Percentiles rank a stretch among this genome's conserved stretches.
phyloP scores from a whole-genome alignment of 2,888 invertebrate genomes.

The Amphipyra berbera region DNA sequence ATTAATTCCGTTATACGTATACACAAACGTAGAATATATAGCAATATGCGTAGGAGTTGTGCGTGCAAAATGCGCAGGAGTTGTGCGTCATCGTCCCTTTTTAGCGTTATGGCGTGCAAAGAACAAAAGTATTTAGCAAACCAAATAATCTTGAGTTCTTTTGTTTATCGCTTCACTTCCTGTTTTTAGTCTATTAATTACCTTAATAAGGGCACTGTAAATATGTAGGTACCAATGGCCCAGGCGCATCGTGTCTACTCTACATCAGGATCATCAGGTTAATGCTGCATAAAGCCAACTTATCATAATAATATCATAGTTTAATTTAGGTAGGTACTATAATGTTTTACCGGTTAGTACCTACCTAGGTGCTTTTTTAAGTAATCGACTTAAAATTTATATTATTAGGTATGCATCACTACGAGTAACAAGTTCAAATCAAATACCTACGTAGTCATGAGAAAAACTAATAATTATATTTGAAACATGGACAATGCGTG shows the following conservation, averaged over 20 bases:
- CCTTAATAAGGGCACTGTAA: too few species aligned
- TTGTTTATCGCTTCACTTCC: slow-evolving; percentile 2
- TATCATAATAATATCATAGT: too few species aligned
- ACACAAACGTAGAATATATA: background rate
- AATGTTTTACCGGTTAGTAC: too few species aligned
- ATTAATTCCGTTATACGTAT: slow-evolving; percentile 5
- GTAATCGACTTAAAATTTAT: too few species aligned
- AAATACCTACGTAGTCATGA: background rate
- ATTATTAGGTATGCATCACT: background rate
- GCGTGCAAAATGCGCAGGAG: too few species aligned
- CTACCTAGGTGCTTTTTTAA: too few species aligned
- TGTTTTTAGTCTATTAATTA: background rate
- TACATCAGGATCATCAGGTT: too few species aligned
- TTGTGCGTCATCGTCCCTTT: slow-evolving; percentile 14
- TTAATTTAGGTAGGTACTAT: too few species aligned
- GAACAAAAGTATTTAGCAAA: background rate
- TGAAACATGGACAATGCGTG: too few species aligned
- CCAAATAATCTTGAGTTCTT: background rate
- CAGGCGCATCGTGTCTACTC: too few species aligned
- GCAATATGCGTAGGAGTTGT: slow-evolving; percentile 1
- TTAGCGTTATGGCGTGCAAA: slow-evolving; percentile 6
- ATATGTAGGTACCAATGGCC: too few species aligned
- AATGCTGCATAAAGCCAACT: too few species aligned
- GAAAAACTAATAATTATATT: background rate
- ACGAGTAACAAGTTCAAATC: background rate